These are phyloP conservation scores for Symphodus melops DNA, from an alignment of 2,113 vertebrate genomes.

Conservation along the genomic window DNA sequence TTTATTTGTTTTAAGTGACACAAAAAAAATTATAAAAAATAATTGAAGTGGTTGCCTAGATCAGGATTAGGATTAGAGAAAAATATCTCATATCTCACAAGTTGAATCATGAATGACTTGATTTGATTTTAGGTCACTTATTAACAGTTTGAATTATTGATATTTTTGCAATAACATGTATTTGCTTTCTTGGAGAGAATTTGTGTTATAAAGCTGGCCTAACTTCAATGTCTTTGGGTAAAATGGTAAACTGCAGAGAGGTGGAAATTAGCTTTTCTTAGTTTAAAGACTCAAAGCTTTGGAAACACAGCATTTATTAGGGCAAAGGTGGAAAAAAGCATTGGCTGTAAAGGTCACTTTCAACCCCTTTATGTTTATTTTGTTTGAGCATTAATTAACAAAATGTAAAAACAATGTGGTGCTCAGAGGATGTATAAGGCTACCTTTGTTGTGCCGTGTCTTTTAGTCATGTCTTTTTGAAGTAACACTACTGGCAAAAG, in stretches of 20 bases:
- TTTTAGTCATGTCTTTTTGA: no score
- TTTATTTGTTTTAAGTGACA: conserved; percentile 37
- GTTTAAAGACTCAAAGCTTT: not conserved
- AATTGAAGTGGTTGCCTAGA: conserved; percentile 15
- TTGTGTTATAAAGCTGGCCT: not conserved
- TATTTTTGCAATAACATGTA: no score
- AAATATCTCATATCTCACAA: conserved; percentile 61
- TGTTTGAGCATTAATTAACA: no score
- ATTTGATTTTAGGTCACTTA: no score
- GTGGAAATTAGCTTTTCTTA: not conserved
- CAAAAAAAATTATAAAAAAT: conserved; percentile 45
- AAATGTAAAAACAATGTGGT: no score
- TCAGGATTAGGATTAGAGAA: conserved; percentile 32
- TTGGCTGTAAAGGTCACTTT: not conserved
- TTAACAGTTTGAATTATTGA: no score
- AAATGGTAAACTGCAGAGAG: not conserved
- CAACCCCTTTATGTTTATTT: not conserved
- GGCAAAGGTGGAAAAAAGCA: no score
- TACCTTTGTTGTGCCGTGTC: no score
- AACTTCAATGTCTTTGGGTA: not conserved
- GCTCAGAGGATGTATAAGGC: no score
- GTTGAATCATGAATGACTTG: not conserved
- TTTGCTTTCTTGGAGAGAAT: not conserved
- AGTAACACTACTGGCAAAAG: no score
- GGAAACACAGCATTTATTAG: no score